A percentile compares a stretch with the other conserved stretches of the same genome.
These are phyloP conservation scores for Diorhabda carinulata DNA, from an alignment of 1,140 invertebrate genomes.

Conservation along the genomic window DNA sequence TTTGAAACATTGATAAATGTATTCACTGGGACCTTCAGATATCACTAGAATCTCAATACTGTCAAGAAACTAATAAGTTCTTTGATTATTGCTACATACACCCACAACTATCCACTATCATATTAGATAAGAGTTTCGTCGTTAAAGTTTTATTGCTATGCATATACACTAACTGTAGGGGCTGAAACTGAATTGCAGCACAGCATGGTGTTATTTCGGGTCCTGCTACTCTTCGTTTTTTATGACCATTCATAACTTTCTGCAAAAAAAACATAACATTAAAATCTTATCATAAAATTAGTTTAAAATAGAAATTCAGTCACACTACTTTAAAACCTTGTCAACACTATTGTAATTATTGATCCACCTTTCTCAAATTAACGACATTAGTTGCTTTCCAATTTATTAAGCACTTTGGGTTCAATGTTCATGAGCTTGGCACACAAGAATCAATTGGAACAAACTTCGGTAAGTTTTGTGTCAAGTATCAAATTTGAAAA, in stretches of 20 bases:
- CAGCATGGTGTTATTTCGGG: constrained; percentile 71
- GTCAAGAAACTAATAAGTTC: constrained; percentile 9
- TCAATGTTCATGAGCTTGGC: no score
- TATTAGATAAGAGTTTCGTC: constrained; percentile 73
- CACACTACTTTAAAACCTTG: no score
- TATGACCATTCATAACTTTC: constrained; percentile 58
- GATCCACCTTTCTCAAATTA: no score
- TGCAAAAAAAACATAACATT: constrained; percentile 49
- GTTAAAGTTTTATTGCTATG: constrained; percentile 70
- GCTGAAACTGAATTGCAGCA: constrained; percentile 69
- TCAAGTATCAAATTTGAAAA: no score
- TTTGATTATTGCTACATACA: constrained; percentile 60
- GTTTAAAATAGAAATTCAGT: neutral
- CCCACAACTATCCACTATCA: constrained; percentile 78
- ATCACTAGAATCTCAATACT: constrained; percentile 21
- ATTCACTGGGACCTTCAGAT: constrained; percentile 13
- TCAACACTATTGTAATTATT: no score
- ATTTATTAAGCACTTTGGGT: no score
- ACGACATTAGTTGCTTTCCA: no score
- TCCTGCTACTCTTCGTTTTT: constrained; percentile 42
- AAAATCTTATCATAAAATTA: constrained; percentile 1
- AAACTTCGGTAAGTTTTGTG: no score
- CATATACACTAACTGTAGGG: constrained; percentile 69
- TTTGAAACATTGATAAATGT: neutral
- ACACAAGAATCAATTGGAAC: no score